Evolutionary conservation across 2,113 vertebrate genomes (phyloP), one percentile per base, ranked within the genome.

Genomic region (Epinephelus lanceolatus): DNA sequence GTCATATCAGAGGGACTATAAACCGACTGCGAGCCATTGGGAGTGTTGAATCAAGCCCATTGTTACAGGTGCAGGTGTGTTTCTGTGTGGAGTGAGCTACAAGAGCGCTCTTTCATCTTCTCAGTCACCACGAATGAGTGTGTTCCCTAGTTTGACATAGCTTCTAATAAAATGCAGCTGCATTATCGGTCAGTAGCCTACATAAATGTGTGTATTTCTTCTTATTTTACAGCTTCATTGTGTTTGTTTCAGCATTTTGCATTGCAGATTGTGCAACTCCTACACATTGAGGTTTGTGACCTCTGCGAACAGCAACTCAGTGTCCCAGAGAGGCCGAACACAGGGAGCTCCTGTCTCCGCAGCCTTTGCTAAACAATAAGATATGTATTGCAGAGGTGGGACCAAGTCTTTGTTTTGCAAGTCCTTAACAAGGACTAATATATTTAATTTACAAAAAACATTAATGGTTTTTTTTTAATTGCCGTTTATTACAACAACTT

Each of bases 11-110:
- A 33, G 25, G 8, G 47, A 83, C 27, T 42, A 67, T 71, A 75
- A 89, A 83, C 40, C 18, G 19, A 63, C 57, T 33, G 8, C 25
- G n/a, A 45, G 25, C 13, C 33, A 47, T 2, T 61, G 3, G 2
- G 13, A 23, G 27, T 5, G 15, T 27, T 81, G 67, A 89, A 81
- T 76, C 4, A 18, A 45, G 88, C 23, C 72, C 45, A 47, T 88
- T 91, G 90, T 90, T 86, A 2, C 37, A 14, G 49, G 19, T 47
- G 78, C 92, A 91, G 91, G 88, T 91, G 87, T 85, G 62, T 85
- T 80, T 56, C 23, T 83, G 56, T 71, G 59, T 13, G 0, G 23
- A 42, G 49, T 25, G 51, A 47, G 56, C 52, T 77, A 51, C n/a
- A 52, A 18, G 10, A 69, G n/a, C 6, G 1, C 15, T 47, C 71